Evolutionary conservation across 2,797 vertebrate species (phyloP), one percentile per base, ranked within the genome.

Genomic region (Pogonophryne albipinna): DNA sequence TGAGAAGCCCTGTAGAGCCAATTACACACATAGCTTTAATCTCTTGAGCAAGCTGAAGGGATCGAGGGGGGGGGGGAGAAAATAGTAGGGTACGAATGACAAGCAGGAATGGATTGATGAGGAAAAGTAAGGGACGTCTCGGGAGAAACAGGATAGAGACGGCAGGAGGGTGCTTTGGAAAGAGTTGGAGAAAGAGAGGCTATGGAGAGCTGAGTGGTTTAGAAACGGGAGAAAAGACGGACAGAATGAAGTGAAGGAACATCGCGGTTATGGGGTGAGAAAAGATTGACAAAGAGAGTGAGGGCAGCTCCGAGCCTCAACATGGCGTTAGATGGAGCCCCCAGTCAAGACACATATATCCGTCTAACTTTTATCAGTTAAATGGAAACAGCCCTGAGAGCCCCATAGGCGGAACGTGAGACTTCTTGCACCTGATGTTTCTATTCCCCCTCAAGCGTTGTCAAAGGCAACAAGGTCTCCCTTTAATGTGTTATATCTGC

Each of bases 401-500:
- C 85, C 89, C 91, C 75, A 75, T 31, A 53, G 90, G 90, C 89
- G 14, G 56, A 80, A 82, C 59, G 23, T 63, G 64, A 79, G 66
- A 87, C 90, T 89, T 92, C 88, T 84, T 79, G 89, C 56, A 20
- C 74, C 73, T 52, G 75, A 86, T 66, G 84, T 89, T 70, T 93
- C 69, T 82, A 78, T 70, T 82, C 84, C 87, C 84, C 87, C 87
- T 87, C 74, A 69, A 90, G 91, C 85, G 50, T 83, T 90, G 89
- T 87, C 86, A 87, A 82, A 87, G 80, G 83, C 87, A 89, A 87
- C 86, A 74, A 87, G 87, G 58, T 72, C 77, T 83, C 79, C 83
- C 83, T 93, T 92, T 92, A 86, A 93, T 90, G 87, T 81, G 57
- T 81, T 83, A 6, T 89, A 89, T 85, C 91, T 86, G 80, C 76